A percentile compares a stretch with the other conserved stretches of the same genome.
phyloP scores from a whole-genome alignment of 1,140 invertebrate genomes.

The Zaprionus taronus region DNA sequence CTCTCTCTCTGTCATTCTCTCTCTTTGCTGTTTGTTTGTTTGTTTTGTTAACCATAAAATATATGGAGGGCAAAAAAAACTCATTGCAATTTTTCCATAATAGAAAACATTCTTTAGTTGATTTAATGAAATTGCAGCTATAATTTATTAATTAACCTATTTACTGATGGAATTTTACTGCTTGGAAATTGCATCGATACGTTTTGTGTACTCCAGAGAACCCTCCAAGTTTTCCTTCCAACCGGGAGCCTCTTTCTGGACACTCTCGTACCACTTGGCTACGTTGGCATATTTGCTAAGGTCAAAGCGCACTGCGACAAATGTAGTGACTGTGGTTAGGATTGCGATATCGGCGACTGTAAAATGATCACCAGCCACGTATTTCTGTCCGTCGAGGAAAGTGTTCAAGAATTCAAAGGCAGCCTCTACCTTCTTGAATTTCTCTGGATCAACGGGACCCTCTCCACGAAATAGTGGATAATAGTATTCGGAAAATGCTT shows the following conservation, averaged over 20 bases:
- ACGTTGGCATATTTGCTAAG: constrained; percentile 88
- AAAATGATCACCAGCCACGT: constrained; percentile 88
- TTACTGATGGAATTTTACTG: background rate
- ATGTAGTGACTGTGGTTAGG: constrained; percentile 87
- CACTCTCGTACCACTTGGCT: constrained; percentile 88
- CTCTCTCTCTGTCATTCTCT: too few relatives aligned
- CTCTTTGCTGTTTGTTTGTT: background rate
- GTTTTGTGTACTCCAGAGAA: constrained; percentile 60
- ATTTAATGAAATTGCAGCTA: background rate
- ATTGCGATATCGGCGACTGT: constrained; percentile 90
- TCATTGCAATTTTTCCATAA: too few relatives aligned
- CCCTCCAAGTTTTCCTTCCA: constrained; percentile 89
- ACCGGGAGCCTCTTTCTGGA: constrained; percentile 88
- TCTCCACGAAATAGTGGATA: constrained; percentile 87
- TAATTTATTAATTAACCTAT: constrained; percentile 12
- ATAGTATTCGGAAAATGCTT: constrained; percentile 87
- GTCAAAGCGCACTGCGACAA: constrained; percentile 87
- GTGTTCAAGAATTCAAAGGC: constrained; percentile 87
- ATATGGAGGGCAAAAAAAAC: too few relatives aligned
- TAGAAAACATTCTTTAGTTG: background rate
- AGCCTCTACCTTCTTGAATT: constrained; percentile 87
- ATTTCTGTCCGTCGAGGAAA: constrained; percentile 88
- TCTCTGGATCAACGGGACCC: constrained; percentile 86
- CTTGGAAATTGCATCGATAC: constrained; percentile 2
- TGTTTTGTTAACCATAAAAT: background rate